Conservation (phyloP, 1,140 invertebrate species). For the Steinernema khuongi region DNA sequence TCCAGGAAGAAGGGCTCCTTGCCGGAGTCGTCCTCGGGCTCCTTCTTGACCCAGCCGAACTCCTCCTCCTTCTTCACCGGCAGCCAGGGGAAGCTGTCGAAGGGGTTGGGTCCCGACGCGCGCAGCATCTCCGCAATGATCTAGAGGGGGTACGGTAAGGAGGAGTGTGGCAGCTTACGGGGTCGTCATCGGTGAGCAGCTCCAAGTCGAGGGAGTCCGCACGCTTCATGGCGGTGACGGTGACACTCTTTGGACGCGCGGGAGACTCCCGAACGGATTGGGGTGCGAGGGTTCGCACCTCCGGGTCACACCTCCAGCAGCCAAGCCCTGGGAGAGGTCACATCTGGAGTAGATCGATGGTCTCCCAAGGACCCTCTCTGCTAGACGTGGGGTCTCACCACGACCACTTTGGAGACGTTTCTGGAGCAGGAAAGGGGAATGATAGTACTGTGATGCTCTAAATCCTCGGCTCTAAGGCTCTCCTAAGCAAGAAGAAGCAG, state of each 20-base stretch:
- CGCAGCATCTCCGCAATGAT: not conserved
- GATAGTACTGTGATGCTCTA: no score
- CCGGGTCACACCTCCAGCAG: no score
- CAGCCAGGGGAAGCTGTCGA: not conserved
- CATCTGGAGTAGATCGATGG: no score
- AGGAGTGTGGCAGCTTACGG: not conserved
- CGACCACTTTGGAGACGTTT: no score
- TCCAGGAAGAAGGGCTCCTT: not conserved
- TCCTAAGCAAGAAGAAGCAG: no score
- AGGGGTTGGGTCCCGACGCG: not conserved
- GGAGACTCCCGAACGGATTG: not conserved
- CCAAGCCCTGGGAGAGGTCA: no score
- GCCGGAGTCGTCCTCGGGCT: not conserved
- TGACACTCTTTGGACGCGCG: not conserved
- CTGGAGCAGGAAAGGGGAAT: no score
- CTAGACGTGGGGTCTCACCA: no score
- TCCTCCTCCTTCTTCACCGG: no score
- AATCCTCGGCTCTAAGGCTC: no score
- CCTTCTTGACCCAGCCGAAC: not conserved
- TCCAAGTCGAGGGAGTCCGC: not conserved
- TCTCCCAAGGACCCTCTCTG: no score
- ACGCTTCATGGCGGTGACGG: not conserved
- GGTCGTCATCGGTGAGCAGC: not conserved
- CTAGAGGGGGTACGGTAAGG: not conserved
- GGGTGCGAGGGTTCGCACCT: slow-evolving; percentile 1